Evolutionary conservation across 2,888 invertebrate genomes (phyloP).

Genomic region (Hypsopygia costalis): DNA sequence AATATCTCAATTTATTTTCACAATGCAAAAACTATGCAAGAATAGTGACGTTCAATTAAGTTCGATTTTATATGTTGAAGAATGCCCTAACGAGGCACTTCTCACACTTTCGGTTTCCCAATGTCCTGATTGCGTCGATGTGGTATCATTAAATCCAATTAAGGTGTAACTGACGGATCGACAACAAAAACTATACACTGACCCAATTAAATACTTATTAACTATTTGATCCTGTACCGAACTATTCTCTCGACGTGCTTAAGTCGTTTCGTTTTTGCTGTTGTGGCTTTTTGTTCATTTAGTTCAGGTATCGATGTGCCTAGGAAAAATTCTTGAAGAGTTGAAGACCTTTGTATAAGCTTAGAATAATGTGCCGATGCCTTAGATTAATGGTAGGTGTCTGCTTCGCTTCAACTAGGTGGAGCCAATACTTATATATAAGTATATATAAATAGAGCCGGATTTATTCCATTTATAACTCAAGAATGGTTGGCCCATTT

Average conservation of each 20-base stretch:
- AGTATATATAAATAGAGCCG: no score
- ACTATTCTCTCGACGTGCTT: conserved; percentile 21
- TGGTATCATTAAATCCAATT: conserved; percentile 18
- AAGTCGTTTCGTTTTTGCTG: conserved; percentile 17
- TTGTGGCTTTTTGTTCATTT: conserved; percentile 4
- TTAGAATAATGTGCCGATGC: no score
- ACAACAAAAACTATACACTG: conserved; percentile 18
- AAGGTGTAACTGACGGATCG: conserved; percentile 5
- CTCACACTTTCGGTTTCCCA: conserved; percentile 22
- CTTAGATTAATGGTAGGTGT: no score
- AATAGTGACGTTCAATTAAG: conserved; percentile 10
- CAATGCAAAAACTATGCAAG: conserved; percentile 8
- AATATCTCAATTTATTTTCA: no score
- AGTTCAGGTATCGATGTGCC: conserved; percentile 11
- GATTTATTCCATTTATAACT: no score
- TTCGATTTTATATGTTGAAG: conserved; percentile 7
- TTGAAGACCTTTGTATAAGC: conserved; percentile 2
- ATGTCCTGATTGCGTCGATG: conserved; percentile 14
- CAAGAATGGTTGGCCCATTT: no score
- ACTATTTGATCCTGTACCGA: conserved; percentile 19
- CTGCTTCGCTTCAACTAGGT: no score
- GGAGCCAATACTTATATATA: no score
- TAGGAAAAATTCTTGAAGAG: conserved; percentile 15
- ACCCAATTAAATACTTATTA: conserved; percentile 24
- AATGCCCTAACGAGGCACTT: conserved; percentile 12